A percentile compares a stretch with the other conserved stretches of the same genome.
Conservation (phyloP, 2,888 invertebrate species). For the Oxycera nigricornis region DNA sequence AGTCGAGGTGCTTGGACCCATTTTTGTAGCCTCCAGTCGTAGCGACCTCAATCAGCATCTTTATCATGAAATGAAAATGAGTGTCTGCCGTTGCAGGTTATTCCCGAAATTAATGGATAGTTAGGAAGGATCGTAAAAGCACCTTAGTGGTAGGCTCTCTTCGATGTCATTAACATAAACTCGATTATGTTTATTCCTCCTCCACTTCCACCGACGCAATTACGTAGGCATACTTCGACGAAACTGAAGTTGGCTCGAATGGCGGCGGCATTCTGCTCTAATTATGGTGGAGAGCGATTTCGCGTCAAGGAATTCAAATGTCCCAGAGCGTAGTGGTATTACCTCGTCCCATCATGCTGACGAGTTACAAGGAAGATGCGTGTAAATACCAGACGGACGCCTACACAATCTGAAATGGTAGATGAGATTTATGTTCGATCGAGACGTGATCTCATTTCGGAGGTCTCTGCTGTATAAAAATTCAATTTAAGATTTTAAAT, state of each 20-base stretch:
- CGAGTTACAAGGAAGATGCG: conserved; percentile 1
- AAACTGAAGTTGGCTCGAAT: background rate
- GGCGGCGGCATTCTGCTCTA: conserved; percentile 32
- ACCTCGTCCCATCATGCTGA: background rate
- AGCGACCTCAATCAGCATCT: background rate
- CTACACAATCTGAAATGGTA: conserved; percentile 40
- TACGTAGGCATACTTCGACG: background rate
- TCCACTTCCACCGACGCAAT: conserved; percentile 26
- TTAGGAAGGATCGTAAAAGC: conserved; percentile 29
- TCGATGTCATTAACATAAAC: conserved; percentile 37
- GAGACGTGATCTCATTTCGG: conserved; percentile 1
- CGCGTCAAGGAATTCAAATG: conserved; percentile 45
- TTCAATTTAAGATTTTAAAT: background rate
- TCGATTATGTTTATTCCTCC: conserved; percentile 35
- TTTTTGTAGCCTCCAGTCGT: background rate
- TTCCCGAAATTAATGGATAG: conserved; percentile 32
- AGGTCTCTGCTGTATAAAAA: background rate
- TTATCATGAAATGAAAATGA: background rate
- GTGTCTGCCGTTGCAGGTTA: background rate
- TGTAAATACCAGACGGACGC: conserved; percentile 44
- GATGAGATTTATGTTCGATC: conserved; percentile 21
- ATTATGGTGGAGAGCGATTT: conserved; percentile 42
- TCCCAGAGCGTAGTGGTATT: conserved; percentile 45
- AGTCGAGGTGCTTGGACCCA: background rate
- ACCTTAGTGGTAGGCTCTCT: background rate